Evolutionary conservation across 2,888 invertebrate genomes (phyloP), one percentile per base, ranked within the genome.

Genomic region (Isoperla grammatica): DNA sequence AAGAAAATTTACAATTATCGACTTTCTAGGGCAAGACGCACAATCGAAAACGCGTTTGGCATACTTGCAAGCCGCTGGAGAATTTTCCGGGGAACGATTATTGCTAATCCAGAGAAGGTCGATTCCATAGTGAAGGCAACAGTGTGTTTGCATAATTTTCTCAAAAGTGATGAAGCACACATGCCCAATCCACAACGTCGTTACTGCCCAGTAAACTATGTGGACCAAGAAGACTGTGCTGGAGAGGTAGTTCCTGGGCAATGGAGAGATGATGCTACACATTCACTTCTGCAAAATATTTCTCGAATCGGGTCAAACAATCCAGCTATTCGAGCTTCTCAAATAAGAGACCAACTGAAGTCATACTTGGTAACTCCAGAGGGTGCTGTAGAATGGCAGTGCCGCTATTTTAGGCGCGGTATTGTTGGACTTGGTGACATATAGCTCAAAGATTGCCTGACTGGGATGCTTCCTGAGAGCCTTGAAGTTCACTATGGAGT

Each of bases 1-100:
- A 62, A 66, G 61, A 59, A 59, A 42, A 60, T 65, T 54, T 65
- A 62, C 63, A 66, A 66, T 63, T 64, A 66, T 59, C 63, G 65
- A 23, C 61, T 66, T 59, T 64, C 64, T 46, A 54, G 63, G 61
- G 64, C 65, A n/a, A 1, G 58, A 42, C 17, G 46, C 2, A 50
- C 50, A 22, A 49, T 62, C 17, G 65, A 66, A 63, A 65, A 65
- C 60, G 60, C 63, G 9, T 66, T 67, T 64, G 62, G 64, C 57
- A 66, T 66, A 63, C 60, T 67, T n/a, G 22, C 65, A 6, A 20
- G 59, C 1, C 42, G 62, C 46, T 66, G 64, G 65, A 17, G 63
- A 19, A 57, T 67, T 6, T 61, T 65, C 11, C 23, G 60, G 2
- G 56, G 43, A 43, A 42, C 59, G 6, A 64, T 66, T 29, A 22